Conservation (phyloP, 2,113 vertebrate species). For the Melanotaenia duboulayi region DNA sequence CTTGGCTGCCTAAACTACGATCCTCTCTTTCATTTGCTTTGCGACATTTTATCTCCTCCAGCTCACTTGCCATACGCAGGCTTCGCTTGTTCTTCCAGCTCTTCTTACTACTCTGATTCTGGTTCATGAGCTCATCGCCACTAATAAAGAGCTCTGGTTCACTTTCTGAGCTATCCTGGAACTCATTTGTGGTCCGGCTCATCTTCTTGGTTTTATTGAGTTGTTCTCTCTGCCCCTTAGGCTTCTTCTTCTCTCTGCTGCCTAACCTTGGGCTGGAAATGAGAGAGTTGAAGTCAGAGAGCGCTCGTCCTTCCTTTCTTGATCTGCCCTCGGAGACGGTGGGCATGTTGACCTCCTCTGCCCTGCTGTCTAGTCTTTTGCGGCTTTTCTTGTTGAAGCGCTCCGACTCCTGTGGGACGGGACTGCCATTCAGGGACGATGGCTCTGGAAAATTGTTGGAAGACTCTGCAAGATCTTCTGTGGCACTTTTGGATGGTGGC, state of each 20-base stretch:
- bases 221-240: conserved; percentile 94
- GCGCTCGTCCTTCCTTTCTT: conserved; percentile 92
- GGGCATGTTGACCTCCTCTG: conserved; percentile 91
- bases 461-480: conserved; percentile 90
- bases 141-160: conserved; percentile 98
- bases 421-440: conserved; percentile 92
- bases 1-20: conserved; percentile 94
- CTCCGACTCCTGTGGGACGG: conserved; percentile 90
- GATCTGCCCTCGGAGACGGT: conserved; percentile 91
- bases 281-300: conserved; percentile 95
- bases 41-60: conserved; percentile 95
- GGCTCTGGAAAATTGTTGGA: conserved; percentile 93
- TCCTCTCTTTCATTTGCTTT: conserved; percentile 96
- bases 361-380: conserved; percentile 93
- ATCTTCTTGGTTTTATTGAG: conserved; percentile 94
- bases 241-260: conserved; percentile 96
- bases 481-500: conserved; percentile 86
- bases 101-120: conserved; percentile 97
- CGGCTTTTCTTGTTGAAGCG: conserved; percentile 94
- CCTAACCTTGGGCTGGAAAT: conserved; percentile 94
- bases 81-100: conserved; percentile 98
- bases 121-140: conserved; percentile 98
- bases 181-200: conserved; percentile 93
- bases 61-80: conserved; percentile 90
- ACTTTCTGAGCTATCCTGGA: conserved; percentile 98